Base-by-base conservation (phyloP, 2,888 invertebrate species). In the Drosophila setosimentum region DNA sequence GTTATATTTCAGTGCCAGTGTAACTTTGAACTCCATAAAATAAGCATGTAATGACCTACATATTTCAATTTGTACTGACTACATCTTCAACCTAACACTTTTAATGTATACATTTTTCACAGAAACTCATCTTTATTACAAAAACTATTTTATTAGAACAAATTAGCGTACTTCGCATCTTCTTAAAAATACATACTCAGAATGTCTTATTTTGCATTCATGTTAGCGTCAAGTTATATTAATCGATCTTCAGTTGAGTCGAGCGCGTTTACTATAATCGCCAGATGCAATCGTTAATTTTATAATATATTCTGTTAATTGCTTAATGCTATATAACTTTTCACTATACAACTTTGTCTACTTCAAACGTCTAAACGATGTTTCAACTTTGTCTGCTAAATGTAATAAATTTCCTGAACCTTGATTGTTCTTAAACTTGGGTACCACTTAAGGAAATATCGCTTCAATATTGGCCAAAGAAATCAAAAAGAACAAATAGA, bases 401-500 rank as follows among this genome's bases (percentile, higher is more conserved):
- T 11, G 13, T n/a, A 13, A 24, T 21, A 27, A 11, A 51, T 59
- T 32, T 21, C 21, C 7, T 0, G 5, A 53, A 35, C 29, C 37
- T 3, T 8, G 24, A 62, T 57, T 71, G 27, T 64, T 33, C n/a
- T 58, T 33, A 33, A 49, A 66, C 29, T 42, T 61, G 8, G 16
- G 10, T 55, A 67, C 21, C 48, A 67, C 61, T 59, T 67, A 78
- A 21, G 33, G 10, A 69, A 49, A 74, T 70, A 69, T 68, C 50
- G 51, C 32, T 51, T 60, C 53, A 68, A 75, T 79, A 75, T 80
- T 85, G 66, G 68, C 74, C 76, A 84, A 84, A 58, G 63, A 77
- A 79, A 77, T 81, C 73, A 68, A 77, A 81, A 77, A 71, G 77
- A 64, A 80, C 77, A 80, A 78, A 78, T 58, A 82, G 50, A 60